Evolutionary conservation across 2,888 invertebrate species (phyloP).

Genomic region (Operophtera brumata): DNA sequence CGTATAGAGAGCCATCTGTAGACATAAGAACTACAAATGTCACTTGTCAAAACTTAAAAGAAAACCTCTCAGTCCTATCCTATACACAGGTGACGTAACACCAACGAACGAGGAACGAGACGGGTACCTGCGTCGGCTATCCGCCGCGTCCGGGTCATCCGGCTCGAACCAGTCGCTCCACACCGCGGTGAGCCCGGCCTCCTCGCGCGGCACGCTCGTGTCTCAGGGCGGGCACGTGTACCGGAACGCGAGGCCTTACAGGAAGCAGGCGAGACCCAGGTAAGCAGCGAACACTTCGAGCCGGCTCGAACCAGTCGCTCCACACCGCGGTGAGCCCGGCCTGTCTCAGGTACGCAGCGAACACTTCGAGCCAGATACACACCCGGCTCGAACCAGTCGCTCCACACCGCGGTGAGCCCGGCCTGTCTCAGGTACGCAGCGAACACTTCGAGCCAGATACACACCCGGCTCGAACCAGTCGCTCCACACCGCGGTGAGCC

Average conservation of each 20-base stretch:
- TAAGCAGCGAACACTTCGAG: neutral
- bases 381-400: constrained; percentile 48
- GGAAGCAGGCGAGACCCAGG: constrained; percentile 36
- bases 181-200: constrained; percentile 61
- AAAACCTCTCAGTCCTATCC: too few relatives aligned
- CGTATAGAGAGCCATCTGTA: too few relatives aligned
- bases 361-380: constrained; percentile 25
- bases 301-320: constrained; percentile 51
- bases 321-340: constrained; percentile 62
- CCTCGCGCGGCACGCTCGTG: constrained; percentile 79
- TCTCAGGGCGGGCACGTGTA: constrained; percentile 78
- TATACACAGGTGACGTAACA: constrained; percentile 55
- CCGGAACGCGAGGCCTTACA: constrained; percentile 70
- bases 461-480: constrained; percentile 48
- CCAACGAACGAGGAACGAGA: constrained; percentile 58
- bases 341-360: constrained; percentile 48
- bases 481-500: constrained; percentile 56
- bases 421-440: constrained; percentile 55
- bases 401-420: constrained; percentile 57
- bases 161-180: constrained; percentile 54
- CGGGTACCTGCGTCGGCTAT: constrained; percentile 18
- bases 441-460: constrained; percentile 21
- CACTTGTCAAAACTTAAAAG: too few relatives aligned
- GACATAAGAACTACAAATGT: too few relatives aligned
- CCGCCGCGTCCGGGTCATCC: constrained; percentile 42